These are phyloP conservation scores for Stenolophus ochropezus DNA, from an alignment of 2,888 invertebrate species.

Conservation along the genomic window DNA sequence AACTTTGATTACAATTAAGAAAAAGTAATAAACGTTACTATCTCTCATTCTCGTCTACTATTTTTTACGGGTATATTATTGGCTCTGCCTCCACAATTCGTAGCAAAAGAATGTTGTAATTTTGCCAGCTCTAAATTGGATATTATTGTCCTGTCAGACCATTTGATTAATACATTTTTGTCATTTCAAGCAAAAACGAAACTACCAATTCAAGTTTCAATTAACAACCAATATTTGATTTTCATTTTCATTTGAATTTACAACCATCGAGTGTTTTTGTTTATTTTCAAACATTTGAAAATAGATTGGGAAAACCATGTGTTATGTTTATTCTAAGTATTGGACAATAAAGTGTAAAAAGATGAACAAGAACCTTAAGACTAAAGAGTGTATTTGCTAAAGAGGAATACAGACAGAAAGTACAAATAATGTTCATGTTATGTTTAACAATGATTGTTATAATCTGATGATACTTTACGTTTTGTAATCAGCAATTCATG, in stretches of 20 bases:
- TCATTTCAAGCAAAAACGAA: slow-evolving; percentile 8
- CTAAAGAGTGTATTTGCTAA: slow-evolving; percentile 8
- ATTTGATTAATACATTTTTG: slow-evolving; percentile 47
- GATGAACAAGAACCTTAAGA: too few relatives aligned
- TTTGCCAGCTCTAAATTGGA: slow-evolving; percentile 55
- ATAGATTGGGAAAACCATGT: slow-evolving; percentile 4
- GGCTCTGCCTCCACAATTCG: slow-evolving; percentile 8
- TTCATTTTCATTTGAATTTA: not conserved
- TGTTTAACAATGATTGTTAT: too few relatives aligned
- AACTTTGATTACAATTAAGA: too few relatives aligned
- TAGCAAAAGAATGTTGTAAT: slow-evolving; percentile 31
- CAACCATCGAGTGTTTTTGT: too few relatives aligned
- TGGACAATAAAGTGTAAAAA: slow-evolving; percentile 5
- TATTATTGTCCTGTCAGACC: slow-evolving; percentile 52
- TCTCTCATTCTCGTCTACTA: too few relatives aligned
- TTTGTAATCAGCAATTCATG: too few relatives aligned
- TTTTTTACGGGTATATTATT: not conserved
- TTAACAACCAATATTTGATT: not conserved
- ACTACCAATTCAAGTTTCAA: not conserved
- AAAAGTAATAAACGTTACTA: too few relatives aligned
- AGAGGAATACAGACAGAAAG: not conserved
- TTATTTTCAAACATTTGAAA: too few relatives aligned
- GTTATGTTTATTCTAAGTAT: slow-evolving; percentile 11
- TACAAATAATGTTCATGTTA: too few relatives aligned
- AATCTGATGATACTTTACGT: too few relatives aligned